Evolutionary conservation across 1,140 invertebrate species (phyloP).

Genomic region (Melipona quadrifasciata): DNA sequence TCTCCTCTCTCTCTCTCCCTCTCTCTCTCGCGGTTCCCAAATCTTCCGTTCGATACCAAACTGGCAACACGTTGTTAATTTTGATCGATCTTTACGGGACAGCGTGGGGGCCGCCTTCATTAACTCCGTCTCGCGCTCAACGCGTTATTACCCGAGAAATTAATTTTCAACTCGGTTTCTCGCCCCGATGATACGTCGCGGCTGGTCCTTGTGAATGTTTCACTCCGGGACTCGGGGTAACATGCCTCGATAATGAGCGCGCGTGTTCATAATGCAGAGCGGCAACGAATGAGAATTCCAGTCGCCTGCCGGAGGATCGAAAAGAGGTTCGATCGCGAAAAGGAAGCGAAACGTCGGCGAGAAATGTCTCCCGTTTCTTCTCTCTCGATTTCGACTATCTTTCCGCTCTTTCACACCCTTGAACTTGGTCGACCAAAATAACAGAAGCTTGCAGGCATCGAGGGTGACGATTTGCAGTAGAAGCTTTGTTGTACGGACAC

Average conservation of each 20-base stretch:
- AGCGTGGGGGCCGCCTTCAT: neutral
- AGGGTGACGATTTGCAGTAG: too few relatives aligned
- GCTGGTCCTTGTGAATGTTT: neutral
- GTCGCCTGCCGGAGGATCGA: neutral
- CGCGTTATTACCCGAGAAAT: neutral
- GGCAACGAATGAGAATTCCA: neutral
- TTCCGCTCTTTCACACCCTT: too few relatives aligned
- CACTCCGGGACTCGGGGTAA: neutral
- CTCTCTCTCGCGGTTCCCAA: neutral
- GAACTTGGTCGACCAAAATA: too few relatives aligned
- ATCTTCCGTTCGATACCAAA: slow-evolving; percentile 2
- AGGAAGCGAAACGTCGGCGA: neutral
- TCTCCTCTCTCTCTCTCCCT: too few relatives aligned
- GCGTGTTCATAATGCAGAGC: neutral
- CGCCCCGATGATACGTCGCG: too few relatives aligned
- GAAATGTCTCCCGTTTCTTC: neutral
- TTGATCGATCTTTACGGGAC: slow-evolving; percentile 1
- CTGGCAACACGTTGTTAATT: slow-evolving; percentile 43
- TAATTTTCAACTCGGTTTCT: neutral
- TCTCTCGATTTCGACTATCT: too few relatives aligned
- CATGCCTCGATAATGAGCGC: neutral
- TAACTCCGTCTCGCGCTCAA: neutral
- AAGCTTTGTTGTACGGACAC: too few relatives aligned
- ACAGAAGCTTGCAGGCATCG: too few relatives aligned
- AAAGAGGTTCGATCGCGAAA: neutral